Percentiles rank a stretch among this genome's conserved stretches.
Conservation (phyloP, 2,888 invertebrate species). For the Pycnomerus fuliginosus region DNA sequence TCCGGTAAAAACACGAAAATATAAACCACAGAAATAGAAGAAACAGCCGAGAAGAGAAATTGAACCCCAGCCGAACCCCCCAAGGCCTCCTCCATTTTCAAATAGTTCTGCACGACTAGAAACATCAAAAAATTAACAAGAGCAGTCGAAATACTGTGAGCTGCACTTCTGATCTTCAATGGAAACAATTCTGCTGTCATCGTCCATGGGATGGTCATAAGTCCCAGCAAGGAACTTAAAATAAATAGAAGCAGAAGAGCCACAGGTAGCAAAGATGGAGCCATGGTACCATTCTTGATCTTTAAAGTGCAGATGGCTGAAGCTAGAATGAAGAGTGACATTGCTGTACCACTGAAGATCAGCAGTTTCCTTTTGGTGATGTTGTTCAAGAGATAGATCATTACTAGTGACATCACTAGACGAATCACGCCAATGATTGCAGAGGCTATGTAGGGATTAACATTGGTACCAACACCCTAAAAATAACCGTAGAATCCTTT, state of each 20-base stretch:
- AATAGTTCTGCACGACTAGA: slow-evolving; percentile 55
- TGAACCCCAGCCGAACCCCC: slow-evolving; percentile 55
- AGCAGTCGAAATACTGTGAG: slow-evolving; percentile 57
- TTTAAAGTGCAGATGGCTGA: slow-evolving; percentile 58
- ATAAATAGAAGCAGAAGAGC: slow-evolving; percentile 56
- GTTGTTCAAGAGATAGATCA: slow-evolving; percentile 57
- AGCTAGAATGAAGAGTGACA: slow-evolving; percentile 58
- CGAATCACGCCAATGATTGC: slow-evolving; percentile 59
- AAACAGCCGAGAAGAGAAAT: slow-evolving; percentile 41
- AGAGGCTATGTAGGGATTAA: slow-evolving; percentile 58
- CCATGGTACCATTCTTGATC: slow-evolving; percentile 50
- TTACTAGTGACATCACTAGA: slow-evolving; percentile 59
- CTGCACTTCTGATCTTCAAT: slow-evolving; percentile 57
- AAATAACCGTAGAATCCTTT: too few relatives aligned
- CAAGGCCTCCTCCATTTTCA: slow-evolving; percentile 36
- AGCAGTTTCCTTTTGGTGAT: slow-evolving; percentile 57
- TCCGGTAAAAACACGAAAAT: slow-evolving; percentile 53
- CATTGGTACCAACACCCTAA: slow-evolving; percentile 56
- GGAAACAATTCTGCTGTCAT: slow-evolving; percentile 62
- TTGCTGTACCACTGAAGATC: slow-evolving; percentile 57
- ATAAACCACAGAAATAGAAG: slow-evolving; percentile 47
- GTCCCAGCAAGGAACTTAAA: slow-evolving; percentile 58
- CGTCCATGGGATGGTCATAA: slow-evolving; percentile 61
- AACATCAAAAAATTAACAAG: slow-evolving; percentile 59
- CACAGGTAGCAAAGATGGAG: slow-evolving; percentile 52